These are phyloP conservation scores for Diabrotica virgifera DNA, from an alignment of 1,140 invertebrate species.

Conservation along the genomic window DNA sequence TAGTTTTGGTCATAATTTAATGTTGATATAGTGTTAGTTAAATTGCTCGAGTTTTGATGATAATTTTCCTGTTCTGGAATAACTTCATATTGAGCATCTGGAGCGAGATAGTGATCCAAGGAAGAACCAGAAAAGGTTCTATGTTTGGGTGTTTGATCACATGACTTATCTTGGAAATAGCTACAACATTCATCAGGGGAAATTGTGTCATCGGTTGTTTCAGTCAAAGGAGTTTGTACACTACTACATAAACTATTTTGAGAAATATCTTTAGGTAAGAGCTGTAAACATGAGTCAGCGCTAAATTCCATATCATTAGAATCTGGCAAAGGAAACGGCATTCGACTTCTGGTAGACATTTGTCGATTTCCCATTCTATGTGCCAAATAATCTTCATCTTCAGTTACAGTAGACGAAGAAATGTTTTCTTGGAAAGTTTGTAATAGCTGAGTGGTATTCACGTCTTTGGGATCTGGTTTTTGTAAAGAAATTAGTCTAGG, in stretches of 20 bases:
- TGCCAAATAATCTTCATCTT: slow-evolving; percentile 55
- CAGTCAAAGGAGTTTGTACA: slow-evolving; percentile 46
- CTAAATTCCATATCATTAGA: slow-evolving; percentile 37
- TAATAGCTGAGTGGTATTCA: slow-evolving; percentile 30
- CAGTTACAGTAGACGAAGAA: slow-evolving; percentile 35
- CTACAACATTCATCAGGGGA: slow-evolving; percentile 37
- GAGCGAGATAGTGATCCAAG: slow-evolving; percentile 52
- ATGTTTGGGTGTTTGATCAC: slow-evolving; percentile 24
- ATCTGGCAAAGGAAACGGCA: slow-evolving; percentile 56
- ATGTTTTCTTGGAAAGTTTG: slow-evolving; percentile 37
- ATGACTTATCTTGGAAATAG: slow-evolving; percentile 36
- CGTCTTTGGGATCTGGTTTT: slow-evolving; percentile 27
- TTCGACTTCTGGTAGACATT: slow-evolving; percentile 55
- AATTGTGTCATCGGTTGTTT: slow-evolving; percentile 46
- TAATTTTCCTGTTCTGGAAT: slow-evolving; percentile 18
- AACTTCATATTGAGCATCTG: slow-evolving; percentile 63
- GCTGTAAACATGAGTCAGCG: slow-evolving; percentile 42
- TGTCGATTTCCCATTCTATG: slow-evolving; percentile 55
- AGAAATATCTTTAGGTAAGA: slow-evolving; percentile 53
- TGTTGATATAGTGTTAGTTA: slow-evolving; percentile 45
- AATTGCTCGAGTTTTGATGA: slow-evolving; percentile 32
- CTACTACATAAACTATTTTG: slow-evolving; percentile 53
- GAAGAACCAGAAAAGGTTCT: slow-evolving; percentile 26
- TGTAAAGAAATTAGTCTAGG: slow-evolving; percentile 39
- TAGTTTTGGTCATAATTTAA: slow-evolving; percentile 41